Evolutionary conservation across 2,113 vertebrate genomes (phyloP).

Genomic region (Salvelinus fontinalis): DNA sequence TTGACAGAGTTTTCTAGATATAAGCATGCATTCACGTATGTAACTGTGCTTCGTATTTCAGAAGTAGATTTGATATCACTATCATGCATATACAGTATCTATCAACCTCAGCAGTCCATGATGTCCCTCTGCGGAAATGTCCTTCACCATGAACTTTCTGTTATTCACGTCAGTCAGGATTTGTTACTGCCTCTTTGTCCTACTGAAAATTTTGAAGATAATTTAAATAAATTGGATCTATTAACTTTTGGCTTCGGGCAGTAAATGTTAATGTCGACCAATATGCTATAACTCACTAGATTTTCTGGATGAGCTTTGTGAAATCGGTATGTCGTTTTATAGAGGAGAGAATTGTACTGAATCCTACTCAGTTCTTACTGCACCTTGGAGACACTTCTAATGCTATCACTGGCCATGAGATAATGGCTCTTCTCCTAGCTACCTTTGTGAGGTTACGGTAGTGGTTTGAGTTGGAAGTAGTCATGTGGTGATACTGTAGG

Average conservation of each 20-base stretch:
- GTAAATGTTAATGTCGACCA: conserved; percentile 40
- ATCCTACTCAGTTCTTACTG: conserved; percentile 1
- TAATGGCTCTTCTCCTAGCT: too few species aligned
- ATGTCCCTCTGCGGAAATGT: conserved; percentile 35
- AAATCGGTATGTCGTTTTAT: conserved; percentile 32
- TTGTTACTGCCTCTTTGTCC: conserved; percentile 40
- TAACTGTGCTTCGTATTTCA: neutral
- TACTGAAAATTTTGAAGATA: conserved; percentile 45
- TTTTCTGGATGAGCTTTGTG: conserved; percentile 45
- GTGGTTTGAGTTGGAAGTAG: too few species aligned
- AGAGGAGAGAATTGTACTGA: conserved; percentile 25
- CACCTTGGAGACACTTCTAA: conserved; percentile 2
- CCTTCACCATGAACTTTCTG: neutral
- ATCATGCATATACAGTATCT: conserved; percentile 20
- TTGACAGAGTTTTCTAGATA: neutral
- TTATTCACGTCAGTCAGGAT: conserved; percentile 33
- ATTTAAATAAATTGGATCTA: conserved; percentile 62
- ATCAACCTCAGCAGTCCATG: conserved; percentile 12
- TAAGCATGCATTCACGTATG: neutral
- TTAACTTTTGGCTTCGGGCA: conserved; percentile 45
- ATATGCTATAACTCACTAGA: conserved; percentile 47
- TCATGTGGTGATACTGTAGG: neutral
- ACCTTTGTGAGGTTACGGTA: neutral
- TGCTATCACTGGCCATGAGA: conserved; percentile 7
- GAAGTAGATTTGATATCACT: conserved; percentile 27